Conservation (phyloP, 1,140 invertebrate genomes). For the Arion vulgaris region DNA sequence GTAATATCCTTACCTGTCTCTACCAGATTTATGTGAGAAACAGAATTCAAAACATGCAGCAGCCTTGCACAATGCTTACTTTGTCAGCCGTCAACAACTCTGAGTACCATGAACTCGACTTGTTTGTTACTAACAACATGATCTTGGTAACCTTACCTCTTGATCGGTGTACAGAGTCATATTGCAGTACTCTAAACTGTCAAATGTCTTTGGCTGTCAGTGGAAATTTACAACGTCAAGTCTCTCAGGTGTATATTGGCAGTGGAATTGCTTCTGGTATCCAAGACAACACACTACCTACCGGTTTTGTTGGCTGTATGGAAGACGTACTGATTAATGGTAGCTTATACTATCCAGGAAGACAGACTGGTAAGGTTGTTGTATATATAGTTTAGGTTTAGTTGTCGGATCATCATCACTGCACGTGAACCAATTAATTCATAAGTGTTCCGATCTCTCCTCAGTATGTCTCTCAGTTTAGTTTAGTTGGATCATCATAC, state of each 20-base stretch:
- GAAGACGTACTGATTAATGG: conserved; percentile 91
- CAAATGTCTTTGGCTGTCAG: conserved; percentile 23
- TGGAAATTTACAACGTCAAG: conserved; percentile 35
- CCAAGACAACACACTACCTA: neutral
- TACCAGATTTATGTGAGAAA: neutral
- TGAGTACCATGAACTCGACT: conserved; percentile 48
- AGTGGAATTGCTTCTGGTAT: neutral
- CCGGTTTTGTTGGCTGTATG: conserved; percentile 87
- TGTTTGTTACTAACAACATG: conserved; percentile 40
- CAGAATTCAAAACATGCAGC: neutral
- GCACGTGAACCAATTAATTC: too few relatives aligned
- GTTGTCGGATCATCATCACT: too few relatives aligned
- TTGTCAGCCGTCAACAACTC: conserved; percentile 70
- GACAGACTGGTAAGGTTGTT: conserved; percentile 11
- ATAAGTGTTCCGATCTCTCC: too few relatives aligned
- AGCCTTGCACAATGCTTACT: neutral
- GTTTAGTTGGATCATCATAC: too few relatives aligned
- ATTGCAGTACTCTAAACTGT: neutral
- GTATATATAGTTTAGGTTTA: too few relatives aligned
- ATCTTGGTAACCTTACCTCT: conserved; percentile 34
- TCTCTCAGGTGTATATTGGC: conserved; percentile 11
- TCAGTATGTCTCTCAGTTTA: too few relatives aligned
- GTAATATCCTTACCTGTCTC: too few relatives aligned
- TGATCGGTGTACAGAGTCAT: conserved; percentile 23
- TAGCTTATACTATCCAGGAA: conserved; percentile 78